Base-by-base conservation (phyloP, 2,113 vertebrate genomes). In the Hipposideros armiger region DNA sequence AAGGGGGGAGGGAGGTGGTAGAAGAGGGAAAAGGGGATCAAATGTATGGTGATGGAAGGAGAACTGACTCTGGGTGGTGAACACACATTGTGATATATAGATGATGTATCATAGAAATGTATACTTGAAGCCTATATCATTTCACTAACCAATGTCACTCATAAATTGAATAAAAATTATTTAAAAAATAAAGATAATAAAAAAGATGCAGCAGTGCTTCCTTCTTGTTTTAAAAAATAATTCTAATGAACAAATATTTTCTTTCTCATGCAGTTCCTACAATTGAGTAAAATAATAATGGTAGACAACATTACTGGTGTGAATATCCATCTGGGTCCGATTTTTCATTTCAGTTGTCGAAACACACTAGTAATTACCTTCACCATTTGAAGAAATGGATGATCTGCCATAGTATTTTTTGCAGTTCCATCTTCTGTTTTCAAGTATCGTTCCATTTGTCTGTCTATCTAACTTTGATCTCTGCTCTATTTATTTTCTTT, bases 301-400 rank as follows among this genome's bases (percentile, higher is more conserved):
- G 24, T 28, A 82, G 10, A 36, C 6, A 36, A 70, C 16, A 91
- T 52, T 67, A 91, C 70, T 94, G 2, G 28, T 84, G 42, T 28
- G 1, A 1, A 52, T 87, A 58, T 94, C 80, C 60, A 60, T 77
- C 93, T 26, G 40, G 36, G 14, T 66, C 69, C 64, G 50, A 60
- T n/a, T 47, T 97, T 97, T 87, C 52, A 92, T 95, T 97, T 95
- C 6, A 45, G n/a, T 69, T 91, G 30, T 95, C n/a, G 90, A 17
- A 30, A 91, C 58, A 88, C 10, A 82, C 20, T 22, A 54, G 3
- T 58, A 90, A 86, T 64, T 82, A 64, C 14, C 83, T 84, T 97
- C 77, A 58, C 8, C 0, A 3, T 87, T 42, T 58, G 45, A 78
- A 93, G 13, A 58, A 92, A 58, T 40, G 73, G 54, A 62, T 40